Percentiles rank a stretch among this genome's conserved stretches.
Conservation (phyloP, 2,797 vertebrate genomes). For the Anniella stebbinsi region DNA sequence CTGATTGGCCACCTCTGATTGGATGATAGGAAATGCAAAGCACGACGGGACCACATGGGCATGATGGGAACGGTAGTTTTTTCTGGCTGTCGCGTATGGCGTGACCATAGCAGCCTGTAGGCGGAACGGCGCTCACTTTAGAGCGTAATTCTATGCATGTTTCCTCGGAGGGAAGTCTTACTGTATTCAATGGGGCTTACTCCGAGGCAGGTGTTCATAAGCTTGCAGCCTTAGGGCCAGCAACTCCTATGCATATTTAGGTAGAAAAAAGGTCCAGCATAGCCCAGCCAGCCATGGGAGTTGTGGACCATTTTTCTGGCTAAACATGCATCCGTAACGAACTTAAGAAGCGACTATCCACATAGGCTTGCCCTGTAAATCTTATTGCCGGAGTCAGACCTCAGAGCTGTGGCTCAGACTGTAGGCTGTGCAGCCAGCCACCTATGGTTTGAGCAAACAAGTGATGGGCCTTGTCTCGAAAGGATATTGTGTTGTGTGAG, state of each 20-base stretch:
- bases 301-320: no score
- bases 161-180: no score
- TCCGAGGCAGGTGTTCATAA: no score
- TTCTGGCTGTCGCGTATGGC: fast-evolving
- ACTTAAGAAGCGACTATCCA: neutral
- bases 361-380: neutral
- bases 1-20: conserved; percentile 26
- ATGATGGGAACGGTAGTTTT: conserved; percentile 69
- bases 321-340: no score
- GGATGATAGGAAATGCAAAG: neutral
- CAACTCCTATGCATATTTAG: no score
- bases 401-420: neutral
- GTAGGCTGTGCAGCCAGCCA: neutral
- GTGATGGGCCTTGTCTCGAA: neutral
- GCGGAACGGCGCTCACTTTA: neutral
- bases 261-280: no score
- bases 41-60: neutral
- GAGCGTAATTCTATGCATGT: no score
- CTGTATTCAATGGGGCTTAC: neutral
- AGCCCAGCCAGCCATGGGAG: no score
- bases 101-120: neutral
- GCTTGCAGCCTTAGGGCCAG: no score
- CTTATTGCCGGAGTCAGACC: neutral
- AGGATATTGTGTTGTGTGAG: neutral
- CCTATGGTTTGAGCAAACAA: neutral